phyloP scores from a whole-genome alignment of 2,797 vertebrate species.

The Oreochromis grahami region DNA sequence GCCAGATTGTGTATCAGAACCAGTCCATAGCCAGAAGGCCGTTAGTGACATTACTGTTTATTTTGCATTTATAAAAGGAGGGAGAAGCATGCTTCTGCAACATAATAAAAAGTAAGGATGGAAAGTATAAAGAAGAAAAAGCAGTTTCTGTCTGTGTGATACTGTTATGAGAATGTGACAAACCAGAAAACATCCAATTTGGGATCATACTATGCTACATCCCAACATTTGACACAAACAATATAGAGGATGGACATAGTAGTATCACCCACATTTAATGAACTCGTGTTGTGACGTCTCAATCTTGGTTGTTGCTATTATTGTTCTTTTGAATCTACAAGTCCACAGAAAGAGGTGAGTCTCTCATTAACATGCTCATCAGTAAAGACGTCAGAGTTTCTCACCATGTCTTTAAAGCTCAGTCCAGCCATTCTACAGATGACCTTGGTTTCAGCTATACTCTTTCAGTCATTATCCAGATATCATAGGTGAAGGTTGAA shows the following conservation, averaged over 20 bases:
- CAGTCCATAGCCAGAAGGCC: constrained; percentile 48
- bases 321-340: background rate
- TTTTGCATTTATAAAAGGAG: constrained; percentile 27
- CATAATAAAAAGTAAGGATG: background rate
- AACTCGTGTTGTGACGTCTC: background rate
- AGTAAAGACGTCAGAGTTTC: background rate
- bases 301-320: accelerated
- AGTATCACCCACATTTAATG: accelerated
- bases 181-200: background rate
- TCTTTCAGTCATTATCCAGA: background rate
- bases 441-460: background rate
- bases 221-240: background rate
- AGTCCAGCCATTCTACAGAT: background rate
- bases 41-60: constrained; percentile 41
- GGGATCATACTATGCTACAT: background rate
- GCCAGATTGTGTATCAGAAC: constrained; percentile 57
- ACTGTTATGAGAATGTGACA: background rate
- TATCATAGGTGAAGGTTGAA: background rate
- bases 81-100: constrained; percentile 3
- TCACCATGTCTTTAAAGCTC: background rate
- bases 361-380: accelerated
- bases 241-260: background rate
- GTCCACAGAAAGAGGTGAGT: background rate
- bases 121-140: background rate
- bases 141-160: background rate